Conservation (phyloP, 1,140 invertebrate genomes). For the Bicyclus anynana region DNA sequence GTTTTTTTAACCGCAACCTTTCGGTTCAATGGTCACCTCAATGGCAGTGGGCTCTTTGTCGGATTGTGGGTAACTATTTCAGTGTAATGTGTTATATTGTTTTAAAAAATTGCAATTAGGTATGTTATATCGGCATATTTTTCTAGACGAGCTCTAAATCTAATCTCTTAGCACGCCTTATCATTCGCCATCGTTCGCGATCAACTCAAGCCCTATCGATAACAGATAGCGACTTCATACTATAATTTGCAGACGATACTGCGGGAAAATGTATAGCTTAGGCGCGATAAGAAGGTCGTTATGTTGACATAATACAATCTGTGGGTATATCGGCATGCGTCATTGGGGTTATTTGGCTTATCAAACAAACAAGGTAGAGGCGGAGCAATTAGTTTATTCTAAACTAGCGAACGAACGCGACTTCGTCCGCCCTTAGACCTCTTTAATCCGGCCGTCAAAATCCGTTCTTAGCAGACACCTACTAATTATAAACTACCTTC, state of each 20-base stretch:
- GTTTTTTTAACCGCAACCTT: too few relatives aligned
- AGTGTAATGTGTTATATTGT: too few relatives aligned
- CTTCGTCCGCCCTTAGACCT: too few relatives aligned
- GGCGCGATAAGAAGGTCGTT: conserved; percentile 28
- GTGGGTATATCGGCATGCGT: conserved; percentile 14
- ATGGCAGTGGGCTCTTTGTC: too few relatives aligned
- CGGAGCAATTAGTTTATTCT: conserved; percentile 23
- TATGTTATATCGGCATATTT: too few relatives aligned
- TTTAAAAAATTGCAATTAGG: too few relatives aligned
- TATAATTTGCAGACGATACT: neutral
- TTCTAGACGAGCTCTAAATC: neutral
- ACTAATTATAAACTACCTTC: too few relatives aligned
- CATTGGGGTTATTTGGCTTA: conserved; percentile 24
- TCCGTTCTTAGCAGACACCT: too few relatives aligned
- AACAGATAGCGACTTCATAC: neutral
- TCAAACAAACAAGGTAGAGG: conserved; percentile 26
- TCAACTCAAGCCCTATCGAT: neutral
- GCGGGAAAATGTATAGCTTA: neutral
- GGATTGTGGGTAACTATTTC: too few relatives aligned
- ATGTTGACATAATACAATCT: conserved; percentile 32
- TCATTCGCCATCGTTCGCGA: neutral
- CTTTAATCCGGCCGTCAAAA: too few relatives aligned
- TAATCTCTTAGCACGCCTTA: neutral
- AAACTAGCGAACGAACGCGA: too few relatives aligned
- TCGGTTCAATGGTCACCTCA: too few relatives aligned